Evolutionary conservation across 2,888 invertebrate species (phyloP), one percentile per base, ranked within the genome.

Genomic region (Glyphotaelius pellucidus): DNA sequence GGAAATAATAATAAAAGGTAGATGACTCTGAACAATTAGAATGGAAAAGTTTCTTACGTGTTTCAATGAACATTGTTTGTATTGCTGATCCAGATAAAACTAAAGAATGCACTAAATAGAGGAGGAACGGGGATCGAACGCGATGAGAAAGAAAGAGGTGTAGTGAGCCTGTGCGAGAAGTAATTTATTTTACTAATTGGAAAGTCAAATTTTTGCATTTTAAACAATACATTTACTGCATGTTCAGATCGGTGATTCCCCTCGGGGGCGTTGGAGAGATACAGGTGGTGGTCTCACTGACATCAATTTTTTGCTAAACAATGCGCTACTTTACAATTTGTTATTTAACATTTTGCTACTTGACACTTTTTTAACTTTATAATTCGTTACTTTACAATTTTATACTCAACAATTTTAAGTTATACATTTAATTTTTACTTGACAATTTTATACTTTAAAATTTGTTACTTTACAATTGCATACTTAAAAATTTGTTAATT

Each of bases 141-240:
- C 35, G 47, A 38, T 3, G 85, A n/a, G 47, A 86, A 15, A 2
- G 85, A 86, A 30, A 42, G 47, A 47, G 85, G 42, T 19, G 85
- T 2, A 85, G n/a, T 14, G 19, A 89, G 93, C 25, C 42, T 4
- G 38, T 86, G 38, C 94, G 93, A 93, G 94, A 94, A 94, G 94
- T 94, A 94, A 94, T 94, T 94, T 94, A 94, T 94, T 94, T 94
- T 94, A 94, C 94, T 94, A 94, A 94, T 94, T 94, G 94, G 94
- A 94, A 94, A 94, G 94, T 94, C 94, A 94, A 94, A 94, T 79
- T 67, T 31, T 35, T 31, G 88, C 19, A 79, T 88, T 88, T 67
- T 67, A 88, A 67, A 79, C 32, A 79, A 35, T 35, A 88, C 88
- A 7, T 32, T 88, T 88, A 31, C 25, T 79, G 67, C 67, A 67